Conservation (phyloP, 2,797 vertebrate genomes). For the Sphenodon punctatus region DNA sequence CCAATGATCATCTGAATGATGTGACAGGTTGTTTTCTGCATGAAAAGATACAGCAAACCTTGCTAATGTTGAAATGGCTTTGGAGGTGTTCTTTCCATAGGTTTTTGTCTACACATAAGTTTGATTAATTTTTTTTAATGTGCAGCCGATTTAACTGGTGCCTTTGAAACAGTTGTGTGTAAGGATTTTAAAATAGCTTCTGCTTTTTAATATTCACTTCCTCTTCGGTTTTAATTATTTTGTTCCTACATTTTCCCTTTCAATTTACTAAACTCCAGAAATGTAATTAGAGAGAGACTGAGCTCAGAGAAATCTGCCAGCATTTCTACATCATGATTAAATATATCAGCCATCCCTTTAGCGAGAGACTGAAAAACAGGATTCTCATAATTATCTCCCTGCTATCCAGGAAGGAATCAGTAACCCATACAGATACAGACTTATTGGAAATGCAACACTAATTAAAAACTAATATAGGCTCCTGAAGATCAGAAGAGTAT, state of each 20-base stretch:
- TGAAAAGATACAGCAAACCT: neutral
- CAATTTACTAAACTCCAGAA: slow-evolving; percentile 79
- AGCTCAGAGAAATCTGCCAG: slow-evolving; percentile 77
- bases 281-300: slow-evolving; percentile 81
- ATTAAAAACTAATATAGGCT: slow-evolving; percentile 92
- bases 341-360: slow-evolving; percentile 76
- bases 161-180: slow-evolving; percentile 39
- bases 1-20: neutral
- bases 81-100: slow-evolving; percentile 21
- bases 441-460: slow-evolving; percentile 92
- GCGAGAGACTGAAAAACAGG: slow-evolving; percentile 83
- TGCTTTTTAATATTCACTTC: slow-evolving; percentile 77
- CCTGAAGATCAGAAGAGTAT: slow-evolving; percentile 80
- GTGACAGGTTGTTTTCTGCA: neutral
- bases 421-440: slow-evolving; percentile 80
- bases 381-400: slow-evolving; percentile 87
- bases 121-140: slow-evolving; percentile 39
- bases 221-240: slow-evolving; percentile 80
- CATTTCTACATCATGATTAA: slow-evolving; percentile 75
- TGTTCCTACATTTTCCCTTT: slow-evolving; percentile 78
- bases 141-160: slow-evolving; percentile 57
- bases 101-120: slow-evolving; percentile 36
- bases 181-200: slow-evolving; percentile 76
- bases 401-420: slow-evolving; percentile 84
- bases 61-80: fast-evolving